Evolutionary conservation across 2,888 invertebrate species (phyloP), one percentile per base, ranked within the genome.

Genomic region (Chaetogeoica ovagalla): DNA sequence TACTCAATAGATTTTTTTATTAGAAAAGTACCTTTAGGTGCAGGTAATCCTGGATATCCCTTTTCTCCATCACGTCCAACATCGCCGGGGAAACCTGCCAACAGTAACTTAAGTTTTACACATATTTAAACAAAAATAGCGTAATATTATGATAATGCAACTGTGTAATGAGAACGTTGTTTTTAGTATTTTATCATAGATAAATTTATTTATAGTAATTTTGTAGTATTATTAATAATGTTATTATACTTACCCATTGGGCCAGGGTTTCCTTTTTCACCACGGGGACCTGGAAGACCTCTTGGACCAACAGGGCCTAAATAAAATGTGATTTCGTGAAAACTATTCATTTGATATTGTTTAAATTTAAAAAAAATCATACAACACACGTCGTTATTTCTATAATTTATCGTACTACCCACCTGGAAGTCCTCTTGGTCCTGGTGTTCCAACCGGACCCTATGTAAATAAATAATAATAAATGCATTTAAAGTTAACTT

Each of bases 231-330:
- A 55, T 21, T 55, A 55, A 2, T 23, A 2, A 68, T 23, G 7
- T 43, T 66, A 48, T 48, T 48, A 70, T 52, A 62, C 52, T 62
- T 37, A 79, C 79, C 76, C 87, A 91, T 90, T 4, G 90, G 89
- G 19, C 96, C 96, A 73, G 88, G 85, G 43, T 91, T 90, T 82
- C 96, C 96, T 84, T 93, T 93, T 0, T 94, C 93, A 81, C 96
- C 96, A 83, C 93, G 89, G 1, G 89, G 89, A 66, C 96, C 96
- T 21, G 93, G 91, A 30, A 91, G 86, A 69, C 94, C 94, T 83
- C 93, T 88, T 13, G 92, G 90, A 19, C 94, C 90, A 4, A 88
- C 87, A 5, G 88, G 88, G 7, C 91, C 90, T 74, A 89, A 71
- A 79, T 13, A n/a, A 59, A 59, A 21, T 59, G 21, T 55, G 6